A percentile compares a stretch with the other conserved stretches of the same genome.
Evolutionary conservation across 2,797 vertebrate species (phyloP).

Genomic region (Lateolabrax maculatus): DNA sequence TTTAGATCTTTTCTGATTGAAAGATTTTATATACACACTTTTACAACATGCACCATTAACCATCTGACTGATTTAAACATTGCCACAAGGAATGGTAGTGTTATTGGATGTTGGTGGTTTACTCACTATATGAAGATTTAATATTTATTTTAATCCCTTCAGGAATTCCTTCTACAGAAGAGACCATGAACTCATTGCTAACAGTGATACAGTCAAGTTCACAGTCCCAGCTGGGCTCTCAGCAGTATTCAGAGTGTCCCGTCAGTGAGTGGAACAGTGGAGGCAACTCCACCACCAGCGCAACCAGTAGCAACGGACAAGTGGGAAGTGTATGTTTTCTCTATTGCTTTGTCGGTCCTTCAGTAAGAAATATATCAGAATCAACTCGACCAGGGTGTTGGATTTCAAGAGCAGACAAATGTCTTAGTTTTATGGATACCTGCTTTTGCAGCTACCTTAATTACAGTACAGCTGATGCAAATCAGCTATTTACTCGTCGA

Average conservation of each 20-base stretch:
- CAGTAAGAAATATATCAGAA: not conserved
- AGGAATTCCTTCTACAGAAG: conserved; percentile 89
- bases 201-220: conserved; percentile 87
- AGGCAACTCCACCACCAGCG: conserved; percentile 80
- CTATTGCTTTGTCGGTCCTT: not conserved
- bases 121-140: not conserved
- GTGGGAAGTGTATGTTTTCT: conserved; percentile 87
- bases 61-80: not conserved
- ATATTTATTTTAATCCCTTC: conserved; percentile 31
- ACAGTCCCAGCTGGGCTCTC: conserved; percentile 84
- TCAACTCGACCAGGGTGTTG: not conserved
- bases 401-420: not conserved
- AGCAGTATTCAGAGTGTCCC: conserved; percentile 89
- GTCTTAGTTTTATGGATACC: not conserved
- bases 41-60: too few relatives aligned
- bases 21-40: not conserved
- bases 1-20: not conserved
- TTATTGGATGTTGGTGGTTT: not conserved
- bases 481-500: not conserved
- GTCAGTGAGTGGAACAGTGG: conserved; percentile 90
- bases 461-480: conserved; percentile 1
- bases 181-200: conserved; percentile 88
- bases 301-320: conserved; percentile 87
- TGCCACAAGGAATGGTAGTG: not conserved
- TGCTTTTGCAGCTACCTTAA: not conserved